A percentile compares a stretch with the other conserved stretches of the same genome.
These are phyloP conservation scores for Corythoichthys intestinalis DNA, from an alignment of 2,113 vertebrate species.

Conservation along the genomic window DNA sequence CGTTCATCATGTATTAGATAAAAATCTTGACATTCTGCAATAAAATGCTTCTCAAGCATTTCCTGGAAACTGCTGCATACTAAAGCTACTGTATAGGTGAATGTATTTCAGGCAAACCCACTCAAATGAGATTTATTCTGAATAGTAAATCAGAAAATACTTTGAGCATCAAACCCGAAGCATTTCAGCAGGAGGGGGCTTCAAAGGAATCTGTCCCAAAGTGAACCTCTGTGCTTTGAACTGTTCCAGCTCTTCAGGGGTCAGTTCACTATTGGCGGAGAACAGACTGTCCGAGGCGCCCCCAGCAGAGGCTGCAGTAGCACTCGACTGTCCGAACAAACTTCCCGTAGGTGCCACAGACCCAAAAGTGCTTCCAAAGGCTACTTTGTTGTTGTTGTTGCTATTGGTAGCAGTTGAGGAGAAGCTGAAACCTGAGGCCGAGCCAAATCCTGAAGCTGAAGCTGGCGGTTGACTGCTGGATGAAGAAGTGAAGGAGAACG, in stretches of 20 bases:
- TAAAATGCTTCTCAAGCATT: no score
- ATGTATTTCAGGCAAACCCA: background rate
- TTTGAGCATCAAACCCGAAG: constrained; percentile 52
- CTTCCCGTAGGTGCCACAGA: constrained; percentile 18
- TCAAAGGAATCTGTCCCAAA: constrained; percentile 80
- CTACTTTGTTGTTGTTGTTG: background rate
- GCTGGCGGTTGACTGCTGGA: constrained; percentile 9
- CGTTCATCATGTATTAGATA: no score
- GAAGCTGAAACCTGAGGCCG: constrained; percentile 57
- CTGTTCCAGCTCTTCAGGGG: constrained; percentile 80
- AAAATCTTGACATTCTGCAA: no score
- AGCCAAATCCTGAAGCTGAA: constrained; percentile 36
- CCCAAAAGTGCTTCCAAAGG: constrained; percentile 38
- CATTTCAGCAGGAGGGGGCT: constrained; percentile 78
- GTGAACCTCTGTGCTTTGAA: constrained; percentile 80
- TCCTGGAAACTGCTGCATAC: no score
- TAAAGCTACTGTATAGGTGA: no score
- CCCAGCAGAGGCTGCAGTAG: constrained; percentile 5
- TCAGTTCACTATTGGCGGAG: constrained; percentile 76
- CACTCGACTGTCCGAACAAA: constrained; percentile 33
- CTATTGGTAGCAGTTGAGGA: constrained; percentile 16
- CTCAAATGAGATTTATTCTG: background rate
- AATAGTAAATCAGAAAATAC: background rate
- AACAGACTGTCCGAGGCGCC: constrained; percentile 63
- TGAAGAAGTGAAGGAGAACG: constrained; percentile 62